These are phyloP conservation scores for Entomobrya proxima DNA, from an alignment of 2,888 invertebrate genomes.

Conservation along the genomic window DNA sequence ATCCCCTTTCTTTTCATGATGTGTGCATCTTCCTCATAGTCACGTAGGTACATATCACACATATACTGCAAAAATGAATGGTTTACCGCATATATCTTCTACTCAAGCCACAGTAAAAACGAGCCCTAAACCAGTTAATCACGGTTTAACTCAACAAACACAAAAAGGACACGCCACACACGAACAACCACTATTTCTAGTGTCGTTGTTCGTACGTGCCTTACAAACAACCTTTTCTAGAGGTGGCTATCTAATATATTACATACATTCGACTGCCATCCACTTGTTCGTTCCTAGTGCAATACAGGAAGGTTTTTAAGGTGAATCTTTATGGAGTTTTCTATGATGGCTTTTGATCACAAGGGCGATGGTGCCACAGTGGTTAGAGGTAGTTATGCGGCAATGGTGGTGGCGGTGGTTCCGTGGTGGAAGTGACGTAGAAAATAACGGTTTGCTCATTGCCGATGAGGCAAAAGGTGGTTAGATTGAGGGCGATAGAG, in stretches of 20 bases:
- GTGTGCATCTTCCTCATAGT: background rate
- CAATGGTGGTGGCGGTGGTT: slow-evolving; percentile 21
- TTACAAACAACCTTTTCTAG: slow-evolving; percentile 26
- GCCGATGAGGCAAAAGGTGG: slow-evolving; percentile 38
- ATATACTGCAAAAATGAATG: background rate
- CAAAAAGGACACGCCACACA: slow-evolving; percentile 51
- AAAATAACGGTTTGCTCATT: slow-evolving; percentile 47
- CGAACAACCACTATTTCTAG: slow-evolving; percentile 15
- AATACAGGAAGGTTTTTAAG: slow-evolving; percentile 41
- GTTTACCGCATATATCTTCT: background rate
- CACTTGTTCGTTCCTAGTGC: slow-evolving; percentile 3
- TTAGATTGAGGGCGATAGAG: slow-evolving; percentile 42
- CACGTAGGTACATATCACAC: background rate
- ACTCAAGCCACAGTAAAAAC: background rate
- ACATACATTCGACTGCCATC: slow-evolving; percentile 7
- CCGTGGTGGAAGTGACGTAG: slow-evolving; percentile 27
- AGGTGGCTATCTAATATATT: background rate
- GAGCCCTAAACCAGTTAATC: slow-evolving; percentile 58
- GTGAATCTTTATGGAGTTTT: slow-evolving; percentile 40
- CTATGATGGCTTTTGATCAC: slow-evolving; percentile 64
- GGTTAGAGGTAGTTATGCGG: slow-evolving; percentile 34
- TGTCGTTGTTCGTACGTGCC: slow-evolving; percentile 25
- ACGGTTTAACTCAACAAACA: slow-evolving; percentile 61
- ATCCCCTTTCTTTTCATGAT: background rate
- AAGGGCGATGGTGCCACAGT: slow-evolving; percentile 35